Base-by-base conservation (phyloP, 2,113 vertebrate species). In the Entomyzon cyanotis region DNA sequence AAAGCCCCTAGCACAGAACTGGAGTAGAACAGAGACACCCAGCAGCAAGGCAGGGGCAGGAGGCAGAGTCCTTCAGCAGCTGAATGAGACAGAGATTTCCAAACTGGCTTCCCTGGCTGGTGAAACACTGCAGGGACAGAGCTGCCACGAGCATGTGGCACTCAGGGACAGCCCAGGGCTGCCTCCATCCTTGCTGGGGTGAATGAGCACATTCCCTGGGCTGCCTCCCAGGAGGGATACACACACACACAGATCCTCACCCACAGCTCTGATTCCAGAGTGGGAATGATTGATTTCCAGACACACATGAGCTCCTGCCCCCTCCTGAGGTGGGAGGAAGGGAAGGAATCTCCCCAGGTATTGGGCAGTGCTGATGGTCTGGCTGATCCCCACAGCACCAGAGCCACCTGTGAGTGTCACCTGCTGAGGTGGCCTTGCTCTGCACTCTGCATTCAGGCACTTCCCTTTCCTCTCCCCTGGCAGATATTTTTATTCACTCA, bases 401-500 rank as follows among this genome's bases (percentile, higher is more conserved):
- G 65, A 69, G 78, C 65, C 82, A 64, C 55, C 80, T 46, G 71
- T 52, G 73, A 87, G 69, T 60, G 56, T 28, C 68, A 24, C 30
- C 91, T 50, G 79, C n/a, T 6, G 2, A 52, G 83, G 25, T 6
- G 37, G 37, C 53, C 53, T 9, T 44, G 20, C 75, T 68, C 73
- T 63, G 60, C 47, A 15, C 58, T 42, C 92, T 50, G 59, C 27
- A 1, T 30, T 42, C 84, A 87, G 67, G 58, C 81, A 22, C 69
- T 69, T 82, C 55, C 53, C 59, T 89, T 71, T 39, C 47, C 78
- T 91, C 78, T 79, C 70, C 49, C 65, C 58, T 64, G 65, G 89
- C 82, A 94, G 75, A 47, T 93, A 80, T 68, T 95, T 94, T 86
- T 77, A 55, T 41, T 77, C 90, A 33, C 42, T 47, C 87, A 93